Evolutionary conservation across 2,113 vertebrate genomes (phyloP).

Genomic region (Ifrita kowaldi): DNA sequence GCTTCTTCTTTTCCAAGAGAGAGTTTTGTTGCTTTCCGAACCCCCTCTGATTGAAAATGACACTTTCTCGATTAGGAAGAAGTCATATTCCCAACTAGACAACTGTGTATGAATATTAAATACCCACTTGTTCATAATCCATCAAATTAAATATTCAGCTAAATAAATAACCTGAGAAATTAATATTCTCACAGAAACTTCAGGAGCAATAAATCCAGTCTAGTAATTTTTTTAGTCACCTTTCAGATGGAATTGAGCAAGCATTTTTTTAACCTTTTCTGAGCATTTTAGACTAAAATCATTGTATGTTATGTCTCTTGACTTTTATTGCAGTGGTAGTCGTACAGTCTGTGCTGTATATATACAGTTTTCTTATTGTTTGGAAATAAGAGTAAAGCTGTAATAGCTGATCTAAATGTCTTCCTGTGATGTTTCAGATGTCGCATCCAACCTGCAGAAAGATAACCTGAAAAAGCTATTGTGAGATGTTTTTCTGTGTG

Average conservation of each 20-base stretch:
- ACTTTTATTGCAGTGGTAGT: neutral
- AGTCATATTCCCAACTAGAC: constrained; percentile 47
- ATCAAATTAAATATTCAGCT: constrained; percentile 51
- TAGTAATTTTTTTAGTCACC: neutral
- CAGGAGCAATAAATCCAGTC: neutral
- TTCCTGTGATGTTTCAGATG: neutral
- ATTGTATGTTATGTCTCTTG: neutral
- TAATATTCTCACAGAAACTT: constrained; percentile 16
- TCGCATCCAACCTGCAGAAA: neutral
- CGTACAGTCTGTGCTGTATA: neutral
- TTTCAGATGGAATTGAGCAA: neutral
- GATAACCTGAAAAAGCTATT: neutral
- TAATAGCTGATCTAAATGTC: neutral
- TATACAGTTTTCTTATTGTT: neutral
- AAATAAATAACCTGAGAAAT: constrained; percentile 57
- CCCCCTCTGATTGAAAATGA: constrained; percentile 32
- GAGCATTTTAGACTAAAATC: neutral
- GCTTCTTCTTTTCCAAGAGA: constrained; percentile 42
- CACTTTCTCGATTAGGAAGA: constrained; percentile 21
- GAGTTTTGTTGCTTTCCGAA: constrained; percentile 31
- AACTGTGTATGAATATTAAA: constrained; percentile 60
- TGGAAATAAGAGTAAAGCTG: neutral
- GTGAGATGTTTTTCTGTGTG: neutral
- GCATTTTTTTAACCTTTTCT: neutral
- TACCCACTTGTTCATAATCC: constrained; percentile 34